phyloP scores from a whole-genome alignment of 1,140 invertebrate genomes.

The Belonocnema kinseyi region DNA sequence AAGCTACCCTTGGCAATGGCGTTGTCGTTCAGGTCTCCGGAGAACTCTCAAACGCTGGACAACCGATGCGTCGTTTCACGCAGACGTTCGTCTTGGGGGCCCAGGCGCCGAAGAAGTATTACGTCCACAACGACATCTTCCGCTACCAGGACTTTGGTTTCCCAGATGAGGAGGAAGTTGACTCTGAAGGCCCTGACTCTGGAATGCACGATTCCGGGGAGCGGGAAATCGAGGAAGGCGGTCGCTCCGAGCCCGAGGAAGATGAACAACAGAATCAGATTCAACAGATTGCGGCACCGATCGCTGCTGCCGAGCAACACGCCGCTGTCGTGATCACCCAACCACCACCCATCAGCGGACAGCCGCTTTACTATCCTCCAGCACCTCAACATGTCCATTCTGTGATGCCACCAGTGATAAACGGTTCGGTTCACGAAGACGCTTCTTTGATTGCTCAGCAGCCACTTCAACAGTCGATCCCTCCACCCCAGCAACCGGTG shows the following conservation, averaged over 20 bases:
- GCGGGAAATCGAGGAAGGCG: constrained; percentile 77
- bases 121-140: constrained; percentile 99
- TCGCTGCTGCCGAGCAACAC: constrained; percentile 61
- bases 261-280: constrained; percentile 73
- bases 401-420: constrained; percentile 68
- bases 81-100: constrained; percentile 97
- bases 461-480: constrained; percentile 52
- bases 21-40: constrained; percentile 98
- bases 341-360: constrained; percentile 59
- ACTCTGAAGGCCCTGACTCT: constrained; percentile 60
- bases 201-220: constrained; percentile 55
- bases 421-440: constrained; percentile 71
- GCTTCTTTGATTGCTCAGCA: constrained; percentile 67
- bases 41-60: constrained; percentile 95
- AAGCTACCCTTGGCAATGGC: constrained; percentile 93
- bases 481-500: constrained; percentile 52
- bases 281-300: constrained; percentile 58
- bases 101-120: constrained; percentile 97
- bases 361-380: constrained; percentile 67
- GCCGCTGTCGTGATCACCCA: constrained; percentile 59
- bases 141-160: constrained; percentile 86
- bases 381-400: constrained; percentile 61
- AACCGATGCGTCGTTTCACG: constrained; percentile 97
- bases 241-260: constrained; percentile 83
- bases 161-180: constrained; percentile 81